A percentile compares a stretch with the other conserved stretches of the same genome.
These are phyloP conservation scores for Hydrozoanthus gracilis DNA, from an alignment of 92 coral and sea anemone species.

Conservation along the genomic window DNA sequence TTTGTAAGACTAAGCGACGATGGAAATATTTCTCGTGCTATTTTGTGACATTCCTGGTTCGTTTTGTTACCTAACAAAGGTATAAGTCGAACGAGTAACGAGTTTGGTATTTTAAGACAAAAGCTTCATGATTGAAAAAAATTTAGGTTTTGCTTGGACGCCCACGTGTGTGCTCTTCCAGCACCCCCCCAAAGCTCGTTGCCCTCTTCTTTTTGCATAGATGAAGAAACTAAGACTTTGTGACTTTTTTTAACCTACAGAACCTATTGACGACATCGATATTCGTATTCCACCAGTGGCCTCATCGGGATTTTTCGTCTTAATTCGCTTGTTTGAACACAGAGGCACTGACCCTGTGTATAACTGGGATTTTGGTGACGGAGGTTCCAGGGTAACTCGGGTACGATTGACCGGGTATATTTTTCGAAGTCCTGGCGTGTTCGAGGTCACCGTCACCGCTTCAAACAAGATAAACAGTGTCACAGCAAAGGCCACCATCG, in stretches of 20 bases:
- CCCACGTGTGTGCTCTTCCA: no score
- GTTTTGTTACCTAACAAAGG: no score
- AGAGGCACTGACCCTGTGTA: slow-evolving; percentile 63
- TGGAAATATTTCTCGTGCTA: no score
- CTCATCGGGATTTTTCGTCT: slow-evolving; percentile 13
- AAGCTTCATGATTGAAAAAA: no score
- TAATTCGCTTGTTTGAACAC: slow-evolving; percentile 57
- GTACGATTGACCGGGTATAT: slow-evolving; percentile 23
- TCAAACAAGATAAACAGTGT: slow-evolving; percentile 66
- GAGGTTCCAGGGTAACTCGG: slow-evolving; percentile 27
- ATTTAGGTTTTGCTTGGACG: no score
- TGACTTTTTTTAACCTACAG: not conserved
- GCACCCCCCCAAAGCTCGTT: no score
- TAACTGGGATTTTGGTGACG: slow-evolving; percentile 75
- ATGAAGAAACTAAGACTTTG: not conserved
- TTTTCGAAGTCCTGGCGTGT: slow-evolving; percentile 68
- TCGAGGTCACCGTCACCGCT: slow-evolving; percentile 59
- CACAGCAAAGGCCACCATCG: slow-evolving; percentile 37
- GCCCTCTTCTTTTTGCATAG: no score
- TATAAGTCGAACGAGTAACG: no score
- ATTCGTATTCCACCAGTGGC: slow-evolving; percentile 10
- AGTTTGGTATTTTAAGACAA: no score
- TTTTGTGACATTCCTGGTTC: no score
- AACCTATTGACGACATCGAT: slow-evolving; percentile 40
- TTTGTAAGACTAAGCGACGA: no score